Evolutionary conservation across 2,888 invertebrate genomes (phyloP), one percentile per base, ranked within the genome.

Genomic region (Perithous albicinctus): DNA sequence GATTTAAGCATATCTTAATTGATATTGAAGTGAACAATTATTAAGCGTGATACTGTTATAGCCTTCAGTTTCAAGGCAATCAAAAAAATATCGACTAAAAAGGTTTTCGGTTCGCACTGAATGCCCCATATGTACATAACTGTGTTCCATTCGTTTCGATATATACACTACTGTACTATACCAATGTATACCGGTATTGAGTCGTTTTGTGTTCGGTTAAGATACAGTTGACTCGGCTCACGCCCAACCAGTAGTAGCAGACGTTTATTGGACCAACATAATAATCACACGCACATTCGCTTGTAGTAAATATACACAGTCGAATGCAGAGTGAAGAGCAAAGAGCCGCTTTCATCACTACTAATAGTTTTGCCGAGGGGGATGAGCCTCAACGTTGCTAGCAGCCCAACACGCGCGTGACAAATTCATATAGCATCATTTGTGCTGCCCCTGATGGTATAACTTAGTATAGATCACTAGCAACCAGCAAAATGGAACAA

Each of bases 201-300:
- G 73, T 78, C 75, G 80, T 80, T 80, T 85, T 74, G 74, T 78
- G 73, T 82, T 86, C 83, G 84, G 85, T 86, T 83, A 83, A 85
- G 84, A 85, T 80, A 83, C 87, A 84, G 83, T 87, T 86, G 87
- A 87, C 85, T 87, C 86, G 73, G 75, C 56, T 59, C 18, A 51
- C 18, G 43, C 29, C 18, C 79, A 38, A 54, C 56, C n/a, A 76
- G 23, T 64, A 76, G 23, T 64, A 77, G 56, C 67, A 76, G 74
- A 84, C 84, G 85, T 86, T 88, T 88, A 88, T 89, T 88, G 86
- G 84, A 78, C 85, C 89, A 87, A 88, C 87, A 87, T 61, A 35
- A 64, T 69, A 69, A 78, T 78, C 73, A 15, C 54, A 48, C 43
- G 54, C 35, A 73, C 46, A 59, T 18, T 59, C 61, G 38, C 72